phyloP scores from a whole-genome alignment of 2,113 vertebrate species.

The Nannobrachium achirus region DNA sequence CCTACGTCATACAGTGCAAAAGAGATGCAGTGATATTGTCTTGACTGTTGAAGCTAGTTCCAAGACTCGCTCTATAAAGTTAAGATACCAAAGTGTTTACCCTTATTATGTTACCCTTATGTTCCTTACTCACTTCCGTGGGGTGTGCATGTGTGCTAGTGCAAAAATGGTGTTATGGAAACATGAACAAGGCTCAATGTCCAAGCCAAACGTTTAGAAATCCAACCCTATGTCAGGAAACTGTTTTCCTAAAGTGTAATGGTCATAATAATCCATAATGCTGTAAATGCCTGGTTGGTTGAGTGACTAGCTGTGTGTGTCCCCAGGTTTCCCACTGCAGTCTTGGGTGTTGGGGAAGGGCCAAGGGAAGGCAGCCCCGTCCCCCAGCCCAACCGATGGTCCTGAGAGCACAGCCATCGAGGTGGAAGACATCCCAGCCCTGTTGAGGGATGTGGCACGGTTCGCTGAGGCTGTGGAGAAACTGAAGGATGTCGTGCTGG shows the following conservation, averaged over 20 bases:
- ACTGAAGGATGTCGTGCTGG: constrained; percentile 88
- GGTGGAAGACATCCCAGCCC: constrained; percentile 88
- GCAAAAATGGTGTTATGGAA: too few relatives aligned
- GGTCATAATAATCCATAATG: background rate
- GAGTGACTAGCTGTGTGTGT: background rate
- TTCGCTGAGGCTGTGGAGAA: constrained; percentile 93
- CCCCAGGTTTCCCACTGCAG: constrained; percentile 84
- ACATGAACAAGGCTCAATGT: too few relatives aligned
- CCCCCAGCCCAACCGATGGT: constrained; percentile 63
- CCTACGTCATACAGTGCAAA: too few relatives aligned
- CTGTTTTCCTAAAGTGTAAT: background rate
- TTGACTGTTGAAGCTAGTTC: too few relatives aligned
- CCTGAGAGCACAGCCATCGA: constrained; percentile 81
- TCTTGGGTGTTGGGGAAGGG: constrained; percentile 82
- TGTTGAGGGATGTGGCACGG: constrained; percentile 86
- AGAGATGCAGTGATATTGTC: too few relatives aligned
- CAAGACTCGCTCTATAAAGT: too few relatives aligned
- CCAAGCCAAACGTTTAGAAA: too few relatives aligned
- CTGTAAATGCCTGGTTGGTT: background rate
- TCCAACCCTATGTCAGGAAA: too few relatives aligned
- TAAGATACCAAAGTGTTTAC: too few relatives aligned
- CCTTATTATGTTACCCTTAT: too few relatives aligned
- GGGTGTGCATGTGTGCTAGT: too few relatives aligned
- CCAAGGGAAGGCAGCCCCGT: constrained; percentile 77
- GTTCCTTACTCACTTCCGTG: too few relatives aligned